A percentile compares a stretch with the other conserved stretches of the same genome.
Conservation (phyloP, 2,888 invertebrate species). For the Epiblema foenella region DNA sequence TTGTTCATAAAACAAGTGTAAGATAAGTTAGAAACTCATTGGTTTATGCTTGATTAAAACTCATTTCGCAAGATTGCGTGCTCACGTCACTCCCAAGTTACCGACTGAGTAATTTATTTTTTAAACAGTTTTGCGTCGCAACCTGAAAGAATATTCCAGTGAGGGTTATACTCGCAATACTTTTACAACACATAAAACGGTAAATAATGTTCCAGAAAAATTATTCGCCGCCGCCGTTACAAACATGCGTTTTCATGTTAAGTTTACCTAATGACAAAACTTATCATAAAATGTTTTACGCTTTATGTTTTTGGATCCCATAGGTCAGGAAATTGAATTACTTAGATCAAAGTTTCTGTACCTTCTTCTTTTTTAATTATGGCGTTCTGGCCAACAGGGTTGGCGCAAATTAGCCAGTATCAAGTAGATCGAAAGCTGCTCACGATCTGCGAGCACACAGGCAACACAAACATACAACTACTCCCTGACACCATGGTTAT, state of each 20-base stretch:
- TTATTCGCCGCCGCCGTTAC: constrained; percentile 6
- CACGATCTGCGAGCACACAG: too few species aligned
- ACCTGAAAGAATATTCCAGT: constrained; percentile 37
- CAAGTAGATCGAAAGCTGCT: too few species aligned
- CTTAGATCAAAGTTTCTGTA: too few species aligned
- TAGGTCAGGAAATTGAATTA: too few species aligned
- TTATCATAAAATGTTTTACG: not conserved
- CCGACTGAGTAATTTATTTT: constrained; percentile 43
- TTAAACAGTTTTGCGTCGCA: constrained; percentile 26
- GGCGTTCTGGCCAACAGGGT: too few species aligned
- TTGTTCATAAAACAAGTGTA: constrained; percentile 33
- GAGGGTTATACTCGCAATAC: constrained; percentile 19
- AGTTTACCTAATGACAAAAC: too few species aligned
- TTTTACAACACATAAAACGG: constrained; percentile 31
- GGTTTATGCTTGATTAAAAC: constrained; percentile 41
- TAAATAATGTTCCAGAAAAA: constrained; percentile 34
- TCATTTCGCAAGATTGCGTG: constrained; percentile 43
- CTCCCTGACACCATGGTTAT: too few species aligned
- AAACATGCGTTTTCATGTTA: not conserved
- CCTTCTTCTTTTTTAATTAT: too few species aligned
- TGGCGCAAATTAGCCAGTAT: too few species aligned
- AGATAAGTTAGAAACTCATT: constrained; percentile 40
- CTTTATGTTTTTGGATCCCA: not conserved
- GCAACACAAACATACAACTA: too few species aligned
- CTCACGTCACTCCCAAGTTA: constrained; percentile 39